Evolutionary conservation across 2,888 invertebrate species (phyloP), one percentile per base, ranked within the genome.

Genomic region (Carterocephalus palaemon): DNA sequence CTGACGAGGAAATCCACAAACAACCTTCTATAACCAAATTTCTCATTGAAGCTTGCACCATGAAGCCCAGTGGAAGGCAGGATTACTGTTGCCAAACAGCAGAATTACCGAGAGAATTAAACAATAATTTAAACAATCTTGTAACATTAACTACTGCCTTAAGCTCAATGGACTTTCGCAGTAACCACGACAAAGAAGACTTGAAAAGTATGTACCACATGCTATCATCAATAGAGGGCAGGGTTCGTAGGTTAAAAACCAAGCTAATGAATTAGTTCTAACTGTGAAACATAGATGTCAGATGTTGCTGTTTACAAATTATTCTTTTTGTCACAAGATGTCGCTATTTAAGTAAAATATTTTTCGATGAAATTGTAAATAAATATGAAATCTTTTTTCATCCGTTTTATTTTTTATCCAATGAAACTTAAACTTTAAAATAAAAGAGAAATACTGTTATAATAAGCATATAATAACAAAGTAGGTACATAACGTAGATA

Each of bases 151-250:
- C 67, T 0, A 71, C 69, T 1, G 51, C 67, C 0, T 28, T 57
- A 0, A 75, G 75, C 34, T 42, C 70, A 1, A 75, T 70, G 0
- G 67, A 79, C 45, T 71, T 84, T 15, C 65, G 75, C 31, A 43
- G 38, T 2, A 62, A 57, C 7, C 47, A 65, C 5, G 78, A 80
- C 7, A 70, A 65, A 33, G 60, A 70, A 2, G 64, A 80, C 45
- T 58, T 85, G 2, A 68, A 71, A 34, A 62, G 70, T 0, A 69
- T 79, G 2, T 83, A 84, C 52, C 66, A 56, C 41, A 70, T 76
- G 54, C 53, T 84, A 0, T 59, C 73, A 0, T 74, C 80, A 2
- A 79, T 85, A 31, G 84, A 85, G 52, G 82, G 84, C 6, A 68
- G 84, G 32, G 54, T 84, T 15, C 64, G 79, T 3, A 64, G 83